Base-by-base conservation (phyloP, 2,888 invertebrate species). In the Hirtodrosophila confusa region DNA sequence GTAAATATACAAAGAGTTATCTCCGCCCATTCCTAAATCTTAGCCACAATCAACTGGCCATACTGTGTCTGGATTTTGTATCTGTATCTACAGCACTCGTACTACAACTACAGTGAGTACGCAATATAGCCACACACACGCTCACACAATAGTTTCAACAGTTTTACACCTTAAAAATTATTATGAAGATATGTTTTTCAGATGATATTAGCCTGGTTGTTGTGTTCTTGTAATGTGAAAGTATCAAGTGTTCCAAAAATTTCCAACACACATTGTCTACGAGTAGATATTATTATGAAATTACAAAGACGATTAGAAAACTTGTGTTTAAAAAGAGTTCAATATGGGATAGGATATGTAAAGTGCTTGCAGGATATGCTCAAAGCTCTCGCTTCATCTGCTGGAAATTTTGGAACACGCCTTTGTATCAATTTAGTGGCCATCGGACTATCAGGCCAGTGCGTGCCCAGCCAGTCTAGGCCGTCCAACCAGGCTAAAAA, bases 171-270 rank as follows among this genome's bases (percentile, higher is more conserved):
- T 86, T 90, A 90, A 89, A 89, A 88, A 88, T 88, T 88, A 90
- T 88, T 80, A 85, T 89, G 88, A 88, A 91, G 92, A 92, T 92
- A 92, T 91, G 92, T 92, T 90, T 91, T 89, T 89, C 60, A 90
- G 88, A 89, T 90, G 91, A 91, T 91, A 91, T 91, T 89, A 90
- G 91, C 91, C 91, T 91, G 91, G 91, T 91, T 73, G 64, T 29
- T 37, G n/a, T 27, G 27, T 12, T 50, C 10, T 57, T 39, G 9
- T 41, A 33, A 31, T 91, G 86, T 80, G 61, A 68, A 62, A 50
- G 31, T 40, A 31, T 48, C 49, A 12, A 56, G 11, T 55, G 37
- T 48, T 57, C 61, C 69, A 35, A 48, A 51, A 23, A 60, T 53
- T 24, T 35, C 33, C 48, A 61, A 44, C 64, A 63, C 33, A 27